A percentile compares a stretch with the other conserved stretches of the same genome.
phyloP scores from a whole-genome alignment of 2,113 vertebrate species.

The Callopanchax toddi region DNA sequence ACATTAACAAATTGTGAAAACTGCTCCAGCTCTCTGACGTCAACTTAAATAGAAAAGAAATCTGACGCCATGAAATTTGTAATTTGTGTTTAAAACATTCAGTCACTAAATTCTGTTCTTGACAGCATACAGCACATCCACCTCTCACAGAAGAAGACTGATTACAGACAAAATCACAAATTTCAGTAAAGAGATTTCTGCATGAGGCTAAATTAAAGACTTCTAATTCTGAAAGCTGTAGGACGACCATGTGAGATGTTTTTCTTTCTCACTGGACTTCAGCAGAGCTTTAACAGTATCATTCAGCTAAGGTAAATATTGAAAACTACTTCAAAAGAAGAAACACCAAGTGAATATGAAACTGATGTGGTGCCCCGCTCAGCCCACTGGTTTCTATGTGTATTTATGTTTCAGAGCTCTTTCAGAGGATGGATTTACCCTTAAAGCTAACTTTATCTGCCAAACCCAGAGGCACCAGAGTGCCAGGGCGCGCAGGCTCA shows the following conservation, averaged over 20 bases:
- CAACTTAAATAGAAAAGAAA: neutral
- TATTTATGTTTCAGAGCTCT: slow-evolving; percentile 23
- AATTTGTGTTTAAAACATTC: neutral
- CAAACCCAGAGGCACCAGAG: slow-evolving; percentile 31
- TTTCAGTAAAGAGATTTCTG: neutral
- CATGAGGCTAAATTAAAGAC: neutral
- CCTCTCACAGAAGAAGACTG: neutral
- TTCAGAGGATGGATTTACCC: slow-evolving; percentile 44
- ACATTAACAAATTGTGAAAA: no score
- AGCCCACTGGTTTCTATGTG: slow-evolving; percentile 14
- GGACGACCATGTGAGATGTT: no score
- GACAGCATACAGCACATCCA: neutral
- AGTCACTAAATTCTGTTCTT: neutral
- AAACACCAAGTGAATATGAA: neutral
- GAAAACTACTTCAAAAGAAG: no score
- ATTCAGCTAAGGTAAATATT: no score
- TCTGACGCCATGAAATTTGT: neutral
- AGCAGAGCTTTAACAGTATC: no score
- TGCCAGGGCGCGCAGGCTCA: slow-evolving; percentile 28
- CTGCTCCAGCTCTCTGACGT: no score
- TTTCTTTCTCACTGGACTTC: neutral
- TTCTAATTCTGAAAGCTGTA: neutral
- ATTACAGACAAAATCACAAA: no score
- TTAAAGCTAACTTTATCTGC: slow-evolving; percentile 49
- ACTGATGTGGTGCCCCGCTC: neutral